A percentile compares a stretch with the other conserved stretches of the same genome.
phyloP scores from a whole-genome alignment of 1,140 invertebrate species.

The Drosophila ogumai region DNA sequence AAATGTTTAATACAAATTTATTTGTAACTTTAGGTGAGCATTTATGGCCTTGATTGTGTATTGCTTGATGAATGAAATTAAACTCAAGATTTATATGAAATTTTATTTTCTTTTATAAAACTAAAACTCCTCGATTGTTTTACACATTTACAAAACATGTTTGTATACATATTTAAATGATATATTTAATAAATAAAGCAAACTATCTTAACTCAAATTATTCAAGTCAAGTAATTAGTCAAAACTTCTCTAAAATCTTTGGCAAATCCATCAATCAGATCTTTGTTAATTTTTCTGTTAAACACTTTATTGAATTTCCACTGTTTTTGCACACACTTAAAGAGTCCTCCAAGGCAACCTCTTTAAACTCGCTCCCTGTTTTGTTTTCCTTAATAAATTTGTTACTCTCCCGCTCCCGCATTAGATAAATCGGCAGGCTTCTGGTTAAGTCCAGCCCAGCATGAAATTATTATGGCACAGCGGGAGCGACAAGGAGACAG shows the following conservation, averaged over 20 bases:
- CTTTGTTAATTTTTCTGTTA: not conserved
- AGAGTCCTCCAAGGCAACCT: not conserved
- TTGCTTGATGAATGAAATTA: no score
- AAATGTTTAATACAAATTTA: slow-evolving; percentile 1
- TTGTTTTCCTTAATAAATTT: slow-evolving; percentile 39
- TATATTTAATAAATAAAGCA: no score
- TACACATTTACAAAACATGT: no score
- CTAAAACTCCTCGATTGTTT: no score
- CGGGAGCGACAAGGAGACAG: slow-evolving; percentile 36
- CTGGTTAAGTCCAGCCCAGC: slow-evolving; percentile 56
- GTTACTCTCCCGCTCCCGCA: slow-evolving; percentile 18
- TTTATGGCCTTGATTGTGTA: not conserved
- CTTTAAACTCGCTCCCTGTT: not conserved
- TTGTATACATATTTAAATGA: no score
- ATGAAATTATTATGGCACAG: slow-evolving; percentile 68
- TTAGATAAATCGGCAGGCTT: slow-evolving; percentile 37
- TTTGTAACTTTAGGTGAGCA: not conserved
- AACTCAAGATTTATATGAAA: no score
- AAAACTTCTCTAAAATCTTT: not conserved
- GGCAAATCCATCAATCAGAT: no score
- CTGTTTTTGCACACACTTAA: not conserved
- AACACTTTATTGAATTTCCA: not conserved
- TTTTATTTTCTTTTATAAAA: no score
- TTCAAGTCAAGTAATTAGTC: no score
- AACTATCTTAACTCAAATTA: no score